Percentiles rank a stretch among this genome's conserved stretches.
phyloP scores from a whole-genome alignment of 2,888 invertebrate genomes.

The Netelia melanura region DNA sequence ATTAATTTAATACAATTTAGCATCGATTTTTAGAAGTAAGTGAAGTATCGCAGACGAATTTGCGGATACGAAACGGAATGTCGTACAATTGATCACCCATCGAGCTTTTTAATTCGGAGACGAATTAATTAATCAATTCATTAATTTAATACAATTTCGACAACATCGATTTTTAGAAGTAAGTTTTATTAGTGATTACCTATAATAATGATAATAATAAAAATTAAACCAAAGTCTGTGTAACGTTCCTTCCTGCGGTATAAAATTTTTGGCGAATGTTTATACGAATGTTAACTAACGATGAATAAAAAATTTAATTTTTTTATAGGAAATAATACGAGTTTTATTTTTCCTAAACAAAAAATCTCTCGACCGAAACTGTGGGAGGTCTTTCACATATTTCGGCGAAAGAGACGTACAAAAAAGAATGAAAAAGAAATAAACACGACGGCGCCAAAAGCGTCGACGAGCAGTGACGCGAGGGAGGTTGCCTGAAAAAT shows the following conservation, averaged over 20 bases:
- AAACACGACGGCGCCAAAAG: conserved; percentile 20
- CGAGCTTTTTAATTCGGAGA: not conserved
- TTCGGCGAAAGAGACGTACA: not conserved
- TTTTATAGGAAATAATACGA: not conserved
- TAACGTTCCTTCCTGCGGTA: too few relatives aligned
- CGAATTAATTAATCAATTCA: too few relatives aligned
- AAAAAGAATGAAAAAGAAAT: conserved; percentile 14
- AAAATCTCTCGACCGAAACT: not conserved
- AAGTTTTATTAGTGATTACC: too few relatives aligned
- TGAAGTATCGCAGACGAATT: too few relatives aligned
- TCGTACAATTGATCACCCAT: not conserved
- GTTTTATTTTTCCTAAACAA: too few relatives aligned
- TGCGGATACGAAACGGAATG: not conserved
- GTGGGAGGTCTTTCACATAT: not conserved
- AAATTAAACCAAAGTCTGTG: too few relatives aligned
- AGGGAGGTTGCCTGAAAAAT: not conserved
- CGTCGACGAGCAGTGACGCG: conserved; percentile 1
- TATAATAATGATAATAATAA: not conserved
- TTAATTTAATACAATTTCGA: too few relatives aligned
- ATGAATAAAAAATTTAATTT: not conserved
- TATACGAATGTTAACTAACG: not conserved
- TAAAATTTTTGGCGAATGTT: not conserved
- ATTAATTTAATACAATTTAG: too few relatives aligned
- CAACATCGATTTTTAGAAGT: not conserved
- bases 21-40: conserved; percentile 18